Base-by-base conservation (phyloP, 53 echinoderm and acorn worm genomes). In the Pentamera pediparva region DNA sequence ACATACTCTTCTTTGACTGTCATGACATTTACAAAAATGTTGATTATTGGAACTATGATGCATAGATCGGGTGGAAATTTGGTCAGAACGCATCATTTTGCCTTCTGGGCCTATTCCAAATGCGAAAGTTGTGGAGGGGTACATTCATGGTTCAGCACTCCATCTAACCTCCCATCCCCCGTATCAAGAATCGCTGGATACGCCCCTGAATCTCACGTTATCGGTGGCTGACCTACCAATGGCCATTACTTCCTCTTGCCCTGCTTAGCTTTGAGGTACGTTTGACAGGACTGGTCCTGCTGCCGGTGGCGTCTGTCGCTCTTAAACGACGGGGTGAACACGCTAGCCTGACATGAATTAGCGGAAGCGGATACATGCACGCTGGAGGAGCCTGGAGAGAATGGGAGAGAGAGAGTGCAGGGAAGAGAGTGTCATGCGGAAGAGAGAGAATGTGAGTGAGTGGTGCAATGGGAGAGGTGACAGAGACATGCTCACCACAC, bases 361-460 rank as follows among this genome's bases (percentile, higher is more conserved):
- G 77, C 48, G 31, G 77, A 76, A 31, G 77, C 77, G 20, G 77
- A 76, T 28, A 45, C 77, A 53, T 76, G 77, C 25, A 76, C 33
- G 18, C 77, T 76, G 62, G 62, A 76, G 33, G 61, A 43, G 48
- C 33, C 61, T 76, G 39, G 62, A 37, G 45, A 37, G 28, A 47
- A 33, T 9, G 39, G 19, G 27, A 37, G 39, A 39, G 45, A 67
- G 29, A 67, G 39, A 18, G 47, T 41, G 67, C 43, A 43, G 45
- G 67, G 45, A 43, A 65, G 40, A 39, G 2, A 67, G 27, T 5
- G 13, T 20, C 5, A 28, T 67, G 67, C 25, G 15, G 45, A 43
- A 45, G 43, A 38, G 43, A 40, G 1, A 67, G 45, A 6, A 65
- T 35, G 65, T 10, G 2, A 26, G n/a, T 32, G 34, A 35, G 6